Evolutionary conservation across 2,888 invertebrate species (phyloP).

Genomic region (Gortyna flavago): DNA sequence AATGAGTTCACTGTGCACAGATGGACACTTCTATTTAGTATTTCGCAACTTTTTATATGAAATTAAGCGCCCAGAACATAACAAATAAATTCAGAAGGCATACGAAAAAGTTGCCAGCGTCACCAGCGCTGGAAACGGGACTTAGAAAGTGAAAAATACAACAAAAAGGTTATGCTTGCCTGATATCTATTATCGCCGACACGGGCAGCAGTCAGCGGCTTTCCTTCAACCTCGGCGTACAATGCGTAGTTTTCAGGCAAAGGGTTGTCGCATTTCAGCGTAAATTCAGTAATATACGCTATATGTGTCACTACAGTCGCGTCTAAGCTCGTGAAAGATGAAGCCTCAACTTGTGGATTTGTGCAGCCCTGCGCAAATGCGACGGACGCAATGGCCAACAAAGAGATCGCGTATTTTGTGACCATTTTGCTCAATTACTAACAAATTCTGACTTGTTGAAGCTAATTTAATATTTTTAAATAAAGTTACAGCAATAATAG

Average conservation of each 20-base stretch:
- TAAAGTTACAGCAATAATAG: slow-evolving; percentile 22
- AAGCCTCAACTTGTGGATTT: slow-evolving; percentile 93
- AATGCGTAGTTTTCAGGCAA: slow-evolving; percentile 92
- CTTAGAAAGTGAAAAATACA: slow-evolving; percentile 1
- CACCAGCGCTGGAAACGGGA: slow-evolving; percentile 8
- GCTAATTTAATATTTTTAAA: slow-evolving; percentile 67
- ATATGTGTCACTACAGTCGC: slow-evolving; percentile 97
- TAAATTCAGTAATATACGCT: slow-evolving; percentile 97
- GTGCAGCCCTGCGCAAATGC: slow-evolving; percentile 80
- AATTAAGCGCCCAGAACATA: neutral
- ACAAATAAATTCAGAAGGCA: neutral
- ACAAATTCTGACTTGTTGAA: slow-evolving; percentile 70
- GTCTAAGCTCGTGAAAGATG: slow-evolving; percentile 97
- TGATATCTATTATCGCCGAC: slow-evolving; percentile 95
- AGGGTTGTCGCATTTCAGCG: slow-evolving; percentile 93
- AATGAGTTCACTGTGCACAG: slow-evolving; percentile 11
- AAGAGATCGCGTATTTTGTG: slow-evolving; percentile 80
- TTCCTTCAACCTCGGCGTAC: slow-evolving; percentile 97
- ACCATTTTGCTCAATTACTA: slow-evolving; percentile 83
- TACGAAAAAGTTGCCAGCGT: neutral
- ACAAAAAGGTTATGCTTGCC: slow-evolving; percentile 88
- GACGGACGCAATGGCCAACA: slow-evolving; percentile 76
- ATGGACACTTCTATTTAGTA: neutral
- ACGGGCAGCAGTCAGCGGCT: slow-evolving; percentile 95
- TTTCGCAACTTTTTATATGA: slow-evolving; percentile 21